Conservation (phyloP, 2,113 vertebrate species). For the Terrapene triunguis region DNA sequence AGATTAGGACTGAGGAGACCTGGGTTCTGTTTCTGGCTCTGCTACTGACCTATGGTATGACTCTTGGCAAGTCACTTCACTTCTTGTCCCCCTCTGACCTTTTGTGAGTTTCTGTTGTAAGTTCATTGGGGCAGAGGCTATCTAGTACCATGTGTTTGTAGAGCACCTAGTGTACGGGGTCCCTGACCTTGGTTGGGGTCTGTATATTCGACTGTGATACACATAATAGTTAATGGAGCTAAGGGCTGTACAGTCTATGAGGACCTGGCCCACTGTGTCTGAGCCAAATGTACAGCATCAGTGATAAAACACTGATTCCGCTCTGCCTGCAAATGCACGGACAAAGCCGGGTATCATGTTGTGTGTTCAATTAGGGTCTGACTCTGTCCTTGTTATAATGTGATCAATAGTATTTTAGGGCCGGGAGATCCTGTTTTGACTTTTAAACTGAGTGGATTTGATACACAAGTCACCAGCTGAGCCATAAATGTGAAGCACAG, state of each 20-base stretch:
- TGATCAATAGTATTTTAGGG: constrained; percentile 45
- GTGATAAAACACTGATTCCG: neutral
- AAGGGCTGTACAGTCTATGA: rapidly evolving
- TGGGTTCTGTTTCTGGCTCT: neutral
- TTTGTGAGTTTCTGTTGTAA: rapidly evolving
- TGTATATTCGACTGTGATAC: neutral
- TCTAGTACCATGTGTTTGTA: neutral
- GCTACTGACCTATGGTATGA: neutral
- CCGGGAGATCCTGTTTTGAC: constrained; percentile 26
- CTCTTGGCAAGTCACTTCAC: neutral
- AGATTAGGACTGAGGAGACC: neutral
- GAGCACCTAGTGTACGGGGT: neutral
- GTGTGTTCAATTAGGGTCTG: constrained; percentile 46
- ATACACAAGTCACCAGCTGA: neutral
- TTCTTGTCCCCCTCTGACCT: neutral
- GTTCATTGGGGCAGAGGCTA: neutral
- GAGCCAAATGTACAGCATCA: neutral
- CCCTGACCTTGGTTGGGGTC: neutral
- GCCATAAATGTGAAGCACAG: neutral
- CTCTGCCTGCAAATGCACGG: neutral
- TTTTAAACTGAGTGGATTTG: constrained; percentile 18
- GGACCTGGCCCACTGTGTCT: neutral
- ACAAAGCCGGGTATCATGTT: neutral
- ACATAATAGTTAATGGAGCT: rapidly evolving
- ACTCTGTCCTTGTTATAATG: neutral